Base-by-base conservation (phyloP, 2,797 vertebrate genomes). In the Dallia pectoralis region DNA sequence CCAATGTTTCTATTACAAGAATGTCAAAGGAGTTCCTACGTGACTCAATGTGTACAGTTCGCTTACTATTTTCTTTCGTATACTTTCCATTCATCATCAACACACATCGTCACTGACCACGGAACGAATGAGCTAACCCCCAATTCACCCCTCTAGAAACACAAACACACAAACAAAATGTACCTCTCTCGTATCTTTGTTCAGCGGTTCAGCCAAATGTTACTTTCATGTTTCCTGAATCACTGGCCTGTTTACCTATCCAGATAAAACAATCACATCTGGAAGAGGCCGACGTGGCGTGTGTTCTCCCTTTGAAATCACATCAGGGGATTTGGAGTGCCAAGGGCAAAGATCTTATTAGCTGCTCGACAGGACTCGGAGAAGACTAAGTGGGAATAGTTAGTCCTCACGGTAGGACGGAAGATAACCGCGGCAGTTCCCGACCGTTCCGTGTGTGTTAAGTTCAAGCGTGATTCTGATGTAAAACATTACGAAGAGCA, bases 281-380 rank as follows among this genome's bases (percentile, higher is more conserved):
- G 85, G 79, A 81, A 25, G 61, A 44, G 7, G 29, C 64, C 66
- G 71, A 76, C 75, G 77, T 53, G 63, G 76, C 74, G 67, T 77
- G 80, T 72, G 72, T 70, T 72, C 44, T 73, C 61, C 36, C 73
- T 9, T 72, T 33, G 49, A 73, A 80, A 75, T 74, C 73, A 81
- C 85, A 77, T 74, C 9, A 48, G 72, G 72, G 67, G 53, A 78
- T 70, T n/a, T 71, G 36, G 18, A 61, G 79, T 29, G 69, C 79
- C 51, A 33, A 72, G 79, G 79, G 77, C 77, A 81, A 74, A 82
- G 62, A 78, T 82, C 53, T 53, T 75, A 81, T 82, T 79, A 80
- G 32, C 76, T 49, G 53, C 67, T 63, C 47, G 75, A 84, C 73
- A 72, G 73, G 69, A 73, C 22, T n/a, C 47, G 25, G 70, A 49